Base-by-base conservation (phyloP, 2,888 invertebrate species). In the Agrilus biguttatus region DNA sequence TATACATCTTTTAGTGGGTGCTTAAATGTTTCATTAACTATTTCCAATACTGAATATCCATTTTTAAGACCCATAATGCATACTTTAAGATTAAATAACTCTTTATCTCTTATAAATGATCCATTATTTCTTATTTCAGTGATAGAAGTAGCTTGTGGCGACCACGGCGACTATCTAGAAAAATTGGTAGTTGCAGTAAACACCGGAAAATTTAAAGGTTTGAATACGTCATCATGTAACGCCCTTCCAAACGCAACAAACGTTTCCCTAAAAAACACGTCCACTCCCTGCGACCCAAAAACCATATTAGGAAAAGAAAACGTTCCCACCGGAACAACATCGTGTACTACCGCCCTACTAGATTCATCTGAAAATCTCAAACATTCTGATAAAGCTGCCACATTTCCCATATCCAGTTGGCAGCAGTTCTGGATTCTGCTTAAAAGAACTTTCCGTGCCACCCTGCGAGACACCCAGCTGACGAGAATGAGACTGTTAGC, bases 91-190 rank as follows among this genome's bases (percentile, higher is more conserved):
- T 6, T 6, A 23, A 23, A 23, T 6, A 23, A 6, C 8, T 23
- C 8, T 23, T n/a, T 23, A 23, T 6, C 5, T 23, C 5, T 8
- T 23, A 23, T 5, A 23, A 6, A 42, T 4, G 12, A 38, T 21
- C 5, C 2, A 13, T 41, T 44, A 13, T 38, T 45, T 47, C 49
- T 33, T 45, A 35, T 68, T 71, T 19, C 68, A 89, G 92, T 92
- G 40, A 89, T 95, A 80, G 95, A 95, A 66, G 90, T 95, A 36
- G 93, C 93, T 0, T 86, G 89, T 40, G 93, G 93, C 0, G 93
- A 95, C 61, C 91, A 92, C 60, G 95, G 95, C 33, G 88, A 89
- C 51, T 85, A 85, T 65, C 82, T 88, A 14, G 80, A 85, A 56
- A 84, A 83, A 60, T 68, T 91, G 47, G 88, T 90, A 44, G 74